Conservation (phyloP, 2,888 invertebrate genomes). For the Mythimna impura region DNA sequence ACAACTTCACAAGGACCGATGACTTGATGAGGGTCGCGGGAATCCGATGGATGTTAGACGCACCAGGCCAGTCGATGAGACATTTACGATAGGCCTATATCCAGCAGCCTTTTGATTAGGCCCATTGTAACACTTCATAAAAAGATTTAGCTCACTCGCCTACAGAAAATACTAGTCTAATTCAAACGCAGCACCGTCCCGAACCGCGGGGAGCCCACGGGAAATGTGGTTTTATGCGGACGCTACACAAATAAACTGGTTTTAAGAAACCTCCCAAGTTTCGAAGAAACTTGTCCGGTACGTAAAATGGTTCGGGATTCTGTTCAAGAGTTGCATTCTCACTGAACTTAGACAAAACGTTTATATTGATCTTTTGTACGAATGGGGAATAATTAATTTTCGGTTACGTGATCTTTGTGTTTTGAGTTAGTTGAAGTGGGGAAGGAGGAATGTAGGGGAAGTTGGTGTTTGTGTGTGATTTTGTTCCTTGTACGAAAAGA, state of each 20-base stretch:
- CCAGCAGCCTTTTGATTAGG: too few species aligned
- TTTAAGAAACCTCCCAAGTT: slow-evolving; percentile 71
- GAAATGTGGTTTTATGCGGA: slow-evolving; percentile 77
- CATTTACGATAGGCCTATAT: too few species aligned
- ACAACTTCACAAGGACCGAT: too few species aligned
- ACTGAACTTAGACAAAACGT: slow-evolving; percentile 37
- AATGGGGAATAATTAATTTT: slow-evolving; percentile 45
- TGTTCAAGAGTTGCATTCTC: slow-evolving; percentile 52
- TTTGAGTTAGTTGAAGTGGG: slow-evolving; percentile 6
- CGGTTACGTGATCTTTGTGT: slow-evolving; percentile 26
- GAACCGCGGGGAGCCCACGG: slow-evolving; percentile 67
- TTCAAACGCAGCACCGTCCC: slow-evolving; percentile 60
- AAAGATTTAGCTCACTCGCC: background rate
- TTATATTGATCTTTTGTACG: slow-evolving; percentile 52
- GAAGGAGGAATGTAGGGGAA: background rate
- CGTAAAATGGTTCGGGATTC: slow-evolving; percentile 63
- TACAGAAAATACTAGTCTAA: background rate
- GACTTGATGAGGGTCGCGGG: too few species aligned
- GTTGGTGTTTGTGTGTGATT: background rate
- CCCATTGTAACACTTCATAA: background rate
- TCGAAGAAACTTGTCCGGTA: slow-evolving; percentile 64
- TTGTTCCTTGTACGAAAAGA: background rate
- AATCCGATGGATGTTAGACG: too few species aligned
- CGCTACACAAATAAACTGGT: slow-evolving; percentile 78
- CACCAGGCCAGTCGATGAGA: too few species aligned